Conservation (phyloP, 2,113 vertebrate species). For the Halcyon malimbica region DNA sequence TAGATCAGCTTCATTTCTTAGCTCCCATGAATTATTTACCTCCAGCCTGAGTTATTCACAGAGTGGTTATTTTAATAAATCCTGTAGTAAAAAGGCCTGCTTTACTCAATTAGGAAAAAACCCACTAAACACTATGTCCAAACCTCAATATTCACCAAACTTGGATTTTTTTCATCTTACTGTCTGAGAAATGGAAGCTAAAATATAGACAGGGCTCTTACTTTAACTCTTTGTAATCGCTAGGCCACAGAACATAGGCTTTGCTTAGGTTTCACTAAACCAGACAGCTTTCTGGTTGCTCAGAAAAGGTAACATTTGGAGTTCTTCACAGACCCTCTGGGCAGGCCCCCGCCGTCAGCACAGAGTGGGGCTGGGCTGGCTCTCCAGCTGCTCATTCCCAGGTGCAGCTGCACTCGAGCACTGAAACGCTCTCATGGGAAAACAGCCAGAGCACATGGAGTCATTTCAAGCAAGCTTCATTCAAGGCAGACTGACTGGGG, state of each 20-base stretch:
- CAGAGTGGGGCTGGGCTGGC: background rate
- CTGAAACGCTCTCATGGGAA: background rate
- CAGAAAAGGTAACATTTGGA: background rate
- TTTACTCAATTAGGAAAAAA: background rate
- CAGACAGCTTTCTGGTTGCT: background rate
- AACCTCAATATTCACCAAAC: background rate
- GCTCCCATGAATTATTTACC: background rate
- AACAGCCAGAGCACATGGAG: background rate
- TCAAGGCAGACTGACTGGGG: background rate
- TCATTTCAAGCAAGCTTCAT: background rate
- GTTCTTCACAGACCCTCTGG: background rate
- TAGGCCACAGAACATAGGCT: background rate
- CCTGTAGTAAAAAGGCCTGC: background rate
- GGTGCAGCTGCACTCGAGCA: background rate
- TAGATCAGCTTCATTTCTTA: background rate
- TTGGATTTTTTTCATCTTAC: background rate
- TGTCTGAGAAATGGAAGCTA: background rate
- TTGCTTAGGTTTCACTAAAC: background rate
- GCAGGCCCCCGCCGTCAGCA: rapidly evolving
- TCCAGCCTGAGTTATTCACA: background rate
- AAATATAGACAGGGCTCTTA: background rate
- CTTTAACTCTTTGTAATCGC: background rate
- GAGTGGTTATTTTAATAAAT: background rate
- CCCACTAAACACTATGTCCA: background rate
- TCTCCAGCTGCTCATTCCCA: background rate